A percentile compares a stretch with the other conserved stretches of the same genome.
phyloP scores from a whole-genome alignment of 2,888 invertebrate species.

The Phania funesta region DNA sequence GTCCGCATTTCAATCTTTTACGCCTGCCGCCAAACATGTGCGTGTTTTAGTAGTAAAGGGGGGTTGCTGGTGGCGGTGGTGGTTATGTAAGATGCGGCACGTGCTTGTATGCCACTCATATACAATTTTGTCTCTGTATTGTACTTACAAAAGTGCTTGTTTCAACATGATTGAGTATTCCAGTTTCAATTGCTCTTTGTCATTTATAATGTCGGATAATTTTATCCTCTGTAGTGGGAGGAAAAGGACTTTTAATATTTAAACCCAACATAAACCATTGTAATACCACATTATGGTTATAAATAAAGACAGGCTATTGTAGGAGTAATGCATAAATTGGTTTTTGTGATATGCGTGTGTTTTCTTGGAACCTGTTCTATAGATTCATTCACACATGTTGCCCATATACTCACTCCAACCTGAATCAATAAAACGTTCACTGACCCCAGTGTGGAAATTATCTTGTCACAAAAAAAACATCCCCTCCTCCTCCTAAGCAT shows the following conservation, averaged over 20 bases:
- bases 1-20: too few species aligned
- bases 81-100: too few species aligned
- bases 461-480: too few species aligned
- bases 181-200: background rate
- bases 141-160: background rate
- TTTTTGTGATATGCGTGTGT: background rate
- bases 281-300: constrained; percentile 5
- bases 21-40: too few species aligned
- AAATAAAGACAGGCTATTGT: background rate
- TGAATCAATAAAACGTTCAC: constrained; percentile 2
- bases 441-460: background rate
- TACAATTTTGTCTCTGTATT: background rate
- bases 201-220: background rate
- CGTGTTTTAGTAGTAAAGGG: too few species aligned
- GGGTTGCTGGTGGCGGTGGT: too few species aligned
- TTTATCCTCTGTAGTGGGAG: background rate
- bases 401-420: background rate
- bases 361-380: too few species aligned
- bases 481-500: too few species aligned
- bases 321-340: background rate
- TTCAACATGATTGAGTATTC: background rate
- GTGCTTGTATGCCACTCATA: background rate
- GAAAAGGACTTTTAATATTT: background rate
- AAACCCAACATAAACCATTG: background rate
- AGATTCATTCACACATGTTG: background rate